Percentiles rank a stretch among this genome's conserved stretches.
Evolutionary conservation across 2,888 invertebrate genomes (phyloP).

Genomic region (Pseudococcus viburni): DNA sequence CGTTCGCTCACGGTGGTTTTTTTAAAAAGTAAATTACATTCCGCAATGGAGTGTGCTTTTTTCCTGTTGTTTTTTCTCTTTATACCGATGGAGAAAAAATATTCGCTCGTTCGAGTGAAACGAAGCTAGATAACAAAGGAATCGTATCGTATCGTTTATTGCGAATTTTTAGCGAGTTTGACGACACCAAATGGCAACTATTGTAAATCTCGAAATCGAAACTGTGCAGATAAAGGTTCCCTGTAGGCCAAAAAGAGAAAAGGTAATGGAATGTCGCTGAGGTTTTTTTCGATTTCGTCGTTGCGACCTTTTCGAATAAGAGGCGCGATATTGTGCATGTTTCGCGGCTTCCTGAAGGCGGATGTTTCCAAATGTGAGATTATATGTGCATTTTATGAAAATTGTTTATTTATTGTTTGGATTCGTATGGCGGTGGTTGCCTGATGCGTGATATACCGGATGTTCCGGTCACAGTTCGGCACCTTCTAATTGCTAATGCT

Average conservation of each 20-base stretch:
- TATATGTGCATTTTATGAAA: not conserved
- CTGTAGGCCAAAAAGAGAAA: too few species aligned
- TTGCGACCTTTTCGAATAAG: not conserved
- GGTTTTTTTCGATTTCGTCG: not conserved
- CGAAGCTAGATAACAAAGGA: not conserved
- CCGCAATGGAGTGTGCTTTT: not conserved
- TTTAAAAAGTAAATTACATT: not conserved
- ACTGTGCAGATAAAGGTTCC: too few species aligned
- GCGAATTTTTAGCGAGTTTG: not conserved
- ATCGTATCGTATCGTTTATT: not conserved
- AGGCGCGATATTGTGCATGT: not conserved
- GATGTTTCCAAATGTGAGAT: not conserved
- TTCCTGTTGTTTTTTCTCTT: slow-evolving; percentile 1
- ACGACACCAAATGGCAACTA: not conserved
- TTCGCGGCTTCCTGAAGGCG: not conserved
- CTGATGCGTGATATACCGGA: not conserved
- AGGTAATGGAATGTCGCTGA: too few species aligned
- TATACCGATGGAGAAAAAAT: not conserved
- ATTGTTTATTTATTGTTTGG: not conserved
- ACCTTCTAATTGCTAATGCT: not conserved
- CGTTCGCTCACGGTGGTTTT: not conserved
- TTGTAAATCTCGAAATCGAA: not conserved
- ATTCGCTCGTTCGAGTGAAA: slow-evolving; percentile 5
- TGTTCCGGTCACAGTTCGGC: not conserved
- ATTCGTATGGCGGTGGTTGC: not conserved